A percentile compares a stretch with the other conserved stretches of the same genome.
These are phyloP conservation scores for Lepidochrysops patricia DNA, from an alignment of 2,888 invertebrate species.

Conservation along the genomic window DNA sequence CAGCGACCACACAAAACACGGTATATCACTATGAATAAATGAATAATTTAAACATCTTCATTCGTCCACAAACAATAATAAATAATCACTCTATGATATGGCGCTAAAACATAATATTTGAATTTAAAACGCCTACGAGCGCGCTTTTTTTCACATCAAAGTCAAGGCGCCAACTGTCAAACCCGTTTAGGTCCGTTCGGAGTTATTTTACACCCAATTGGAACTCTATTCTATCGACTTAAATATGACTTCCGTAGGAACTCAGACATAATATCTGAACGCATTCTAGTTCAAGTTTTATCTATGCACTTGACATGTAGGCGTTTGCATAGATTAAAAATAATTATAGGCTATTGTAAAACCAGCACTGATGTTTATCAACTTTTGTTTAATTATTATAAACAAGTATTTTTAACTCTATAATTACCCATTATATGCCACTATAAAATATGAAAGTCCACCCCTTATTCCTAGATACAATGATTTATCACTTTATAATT, in stretches of 20 bases:
- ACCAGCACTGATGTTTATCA: neutral
- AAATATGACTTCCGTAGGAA: too few relatives aligned
- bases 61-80: neutral
- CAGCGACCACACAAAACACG: neutral
- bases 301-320: constrained; percentile 27
- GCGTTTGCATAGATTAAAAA: constrained; percentile 30
- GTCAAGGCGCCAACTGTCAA: neutral
- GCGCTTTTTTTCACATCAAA: neutral
- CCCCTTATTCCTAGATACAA: neutral
- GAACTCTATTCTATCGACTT: too few relatives aligned
- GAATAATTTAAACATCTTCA: neutral
- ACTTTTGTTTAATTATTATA: neutral
- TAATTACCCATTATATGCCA: constrained; percentile 5
- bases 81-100: neutral
- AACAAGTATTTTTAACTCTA: neutral
- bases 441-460: neutral
- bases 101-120: neutral
- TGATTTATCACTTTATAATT: neutral
- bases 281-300: too few relatives aligned
- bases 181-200: constrained; percentile 10
- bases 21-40: neutral
- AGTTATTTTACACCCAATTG: too few relatives aligned
- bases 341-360: constrained; percentile 23
- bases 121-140: neutral
- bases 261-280: too few relatives aligned